Conservation (phyloP, 2,888 invertebrate species). For the Pollenia griseotomentosa region DNA sequence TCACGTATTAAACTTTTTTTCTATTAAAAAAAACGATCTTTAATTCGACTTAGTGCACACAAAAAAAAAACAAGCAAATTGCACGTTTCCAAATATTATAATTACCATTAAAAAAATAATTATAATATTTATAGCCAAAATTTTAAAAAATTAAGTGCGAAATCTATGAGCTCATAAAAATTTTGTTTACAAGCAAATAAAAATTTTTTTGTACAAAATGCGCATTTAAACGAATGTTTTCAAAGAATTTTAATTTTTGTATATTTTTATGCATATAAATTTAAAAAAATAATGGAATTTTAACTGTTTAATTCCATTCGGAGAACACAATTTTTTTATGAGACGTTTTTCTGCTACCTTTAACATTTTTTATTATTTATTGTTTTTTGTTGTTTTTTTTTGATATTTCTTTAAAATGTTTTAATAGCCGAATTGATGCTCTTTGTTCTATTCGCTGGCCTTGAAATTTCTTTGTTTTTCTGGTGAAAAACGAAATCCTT, state of each 20-base stretch:
- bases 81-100: conserved; percentile 55
- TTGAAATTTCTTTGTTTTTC: conserved; percentile 26
- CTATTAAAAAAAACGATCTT: conserved; percentile 19
- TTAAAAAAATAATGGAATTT: conserved; percentile 7
- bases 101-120: conserved; percentile 54
- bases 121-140: conserved; percentile 22
- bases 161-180: conserved; percentile 64
- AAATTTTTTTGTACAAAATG: conserved; percentile 4
- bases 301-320: conserved; percentile 17
- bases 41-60: neutral
- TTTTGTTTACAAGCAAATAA: conserved; percentile 56
- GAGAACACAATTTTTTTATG: conserved; percentile 6
- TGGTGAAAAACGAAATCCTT: neutral
- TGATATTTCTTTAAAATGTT: neutral
- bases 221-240: conserved; percentile 15
- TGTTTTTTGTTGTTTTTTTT: too few relatives aligned
- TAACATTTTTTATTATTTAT: too few relatives aligned
- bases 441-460: conserved; percentile 46
- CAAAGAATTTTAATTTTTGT: conserved; percentile 1
- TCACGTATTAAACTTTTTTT: conserved; percentile 61
- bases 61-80: neutral
- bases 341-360: neutral
- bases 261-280: neutral
- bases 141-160: conserved; percentile 16
- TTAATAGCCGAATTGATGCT: conserved; percentile 8